Base-by-base conservation (phyloP, 2,888 invertebrate genomes). In the Electrophaes corylata region DNA sequence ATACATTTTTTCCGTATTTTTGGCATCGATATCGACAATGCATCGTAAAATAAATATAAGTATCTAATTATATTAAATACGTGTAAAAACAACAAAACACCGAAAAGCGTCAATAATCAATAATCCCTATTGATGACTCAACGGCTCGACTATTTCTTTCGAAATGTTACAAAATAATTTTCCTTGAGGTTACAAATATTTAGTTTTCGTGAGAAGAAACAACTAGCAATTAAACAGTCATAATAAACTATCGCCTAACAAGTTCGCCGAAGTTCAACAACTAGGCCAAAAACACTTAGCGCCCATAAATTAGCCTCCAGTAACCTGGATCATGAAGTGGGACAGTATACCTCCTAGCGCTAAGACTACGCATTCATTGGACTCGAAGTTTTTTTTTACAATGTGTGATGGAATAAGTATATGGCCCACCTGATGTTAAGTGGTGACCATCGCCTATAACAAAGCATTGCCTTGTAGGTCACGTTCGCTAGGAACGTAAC, bases 311-410 rank as follows among this genome's bases (percentile, higher is more conserved):
- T 49, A 49, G 48, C 14, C 44, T 58, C 37, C 45, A 19, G 50
- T 60, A 54, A 57, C 62, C 62, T 59, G 57, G 47, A 50, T 60
- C 51, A 43, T 39, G 45, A 66, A 62, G 39, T 64, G 18, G 62
- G 52, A 37, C 57, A 54, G 61, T 59, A 43, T 53, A 56, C 57
- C 64, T 67, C 58, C 60, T 20, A 54, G 12, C 40, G 19, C 44
- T n/a, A 40, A 18, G 33, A 44, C 43, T 1, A 4, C 37, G 20
- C 11, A 14, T 16, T 4, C 3, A 55, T 29, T 55, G 44, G 55
- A 55, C 37, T 26, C 39, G 8, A 44, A 43, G 46, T 23, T 8
- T 41, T 39, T 10, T 39, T 14, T 1, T n/a, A n/a, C n/a, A n/a
- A n/a, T n/a, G n/a, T n/a, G n/a, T n/a, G n/a, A n/a, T n/a, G n/a